Base-by-base conservation (phyloP, 2,797 vertebrate species). In the Cirrhinus mrigala region DNA sequence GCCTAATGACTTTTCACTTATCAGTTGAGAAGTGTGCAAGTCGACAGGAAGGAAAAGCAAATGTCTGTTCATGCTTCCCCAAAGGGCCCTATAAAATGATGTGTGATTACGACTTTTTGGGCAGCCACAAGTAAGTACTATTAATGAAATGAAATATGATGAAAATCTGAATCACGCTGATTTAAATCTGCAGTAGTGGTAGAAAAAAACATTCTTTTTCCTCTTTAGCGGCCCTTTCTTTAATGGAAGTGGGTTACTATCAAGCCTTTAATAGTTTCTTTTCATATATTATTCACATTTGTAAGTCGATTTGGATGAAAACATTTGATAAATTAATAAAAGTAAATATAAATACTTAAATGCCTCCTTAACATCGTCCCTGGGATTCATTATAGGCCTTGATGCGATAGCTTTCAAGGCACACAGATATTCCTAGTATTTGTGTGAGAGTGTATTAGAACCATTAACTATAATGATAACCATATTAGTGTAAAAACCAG, bases 1-100 rank as follows among this genome's bases (percentile, higher is more conserved):
- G 60, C 54, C 84, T 87, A 88, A 88, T 88, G 68, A 52, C 66
- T 81, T 86, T 86, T 66, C 50, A 87, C 85, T 90, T 88, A 87
- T 86, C 82, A 83, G 75, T 9, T 9, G 40, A 82, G 79, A 82
- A 80, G 62, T 86, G 84, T 82, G 83, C 20, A 81, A 87, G 85
- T 29, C 37, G 48, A 82, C 7, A 76, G 68, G 82, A 74, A 82
- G 54, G 50, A 83, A 85, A 86, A 81, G 83, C 79, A 79, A 87
- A 88, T 80, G 62, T 87, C 74, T 87, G 37, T 70, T 54, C 14
- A 6, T 78, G 71, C 44, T 70, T 87, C 56, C 62, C 46, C 40
- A 78, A 60, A 71, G 24, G 75, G 60, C 14, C 50, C 78, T 29
- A 73, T 82, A 86, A 90, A 85, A 79, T 66, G 24, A 22, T 78